Evolutionary conservation across 2,797 vertebrate genomes (phyloP), one percentile per base, ranked within the genome.

Genomic region (Hephaestus fuliginosus): DNA sequence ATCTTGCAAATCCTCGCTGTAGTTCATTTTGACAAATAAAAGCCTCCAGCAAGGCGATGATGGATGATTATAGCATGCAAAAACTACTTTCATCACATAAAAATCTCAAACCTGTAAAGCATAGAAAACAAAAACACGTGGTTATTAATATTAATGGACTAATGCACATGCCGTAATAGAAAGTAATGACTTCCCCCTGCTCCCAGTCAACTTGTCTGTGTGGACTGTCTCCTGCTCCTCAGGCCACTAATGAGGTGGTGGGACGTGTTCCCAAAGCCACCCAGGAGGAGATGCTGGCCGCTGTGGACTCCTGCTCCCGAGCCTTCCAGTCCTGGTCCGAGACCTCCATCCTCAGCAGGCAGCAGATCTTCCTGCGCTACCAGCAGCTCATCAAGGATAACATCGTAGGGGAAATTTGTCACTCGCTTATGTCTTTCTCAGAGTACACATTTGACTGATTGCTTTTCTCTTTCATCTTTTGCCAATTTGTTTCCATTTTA

Each of bases 361-460:
- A 99, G 92, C 98, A 99, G 94, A 88, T 99, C 91, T 97, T 99
- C 79, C 95, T 99, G 51, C 97, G 97, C 83, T 99, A 99, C 88
- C 98, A 99, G 86, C 98, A 97, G 86, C 97, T 99, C 78, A 99
- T 99, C 94, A 99, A 99, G 91, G 98, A 99, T 80, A 99, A 99
- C 91, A 96, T 99, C 92, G 98, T 99, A 94, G 25, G 86, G 86
- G 30, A 63, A 46, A 72, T 4, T 0, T 57, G 11, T 55, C 22
- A 7, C 22, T 51, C 3, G 2, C 43, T 36, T 0, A 4, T 17
- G 3, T 2, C 0, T 58, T 20, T 67, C 17, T 30, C 13, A 4
- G 36, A 39, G 7, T 39, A 39, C 6, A 39, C 8, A 4, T 3
- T 8, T 8, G 36, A 4, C 8, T 39, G 36, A 39, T 39, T 39